Evolutionary conservation across 2,888 invertebrate species (phyloP).

Genomic region (Serripes groenlandicus): DNA sequence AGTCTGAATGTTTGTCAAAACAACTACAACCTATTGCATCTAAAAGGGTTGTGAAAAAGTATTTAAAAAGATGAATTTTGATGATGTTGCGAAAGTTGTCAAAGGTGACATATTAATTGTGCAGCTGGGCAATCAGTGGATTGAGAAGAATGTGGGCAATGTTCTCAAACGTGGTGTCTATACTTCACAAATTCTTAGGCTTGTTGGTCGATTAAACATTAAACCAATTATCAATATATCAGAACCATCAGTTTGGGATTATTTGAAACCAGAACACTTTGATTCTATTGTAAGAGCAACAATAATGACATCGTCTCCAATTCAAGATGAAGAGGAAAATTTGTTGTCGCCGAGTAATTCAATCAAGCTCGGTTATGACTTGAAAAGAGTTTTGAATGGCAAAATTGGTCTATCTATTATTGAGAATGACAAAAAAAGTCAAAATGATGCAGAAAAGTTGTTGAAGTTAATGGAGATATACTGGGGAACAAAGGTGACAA

Average conservation of each 20-base stretch:
- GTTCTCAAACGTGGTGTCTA: constrained; percentile 40
- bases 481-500: constrained; percentile 39
- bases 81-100: constrained; percentile 25
- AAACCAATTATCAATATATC: constrained; percentile 2
- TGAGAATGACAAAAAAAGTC: constrained; percentile 3
- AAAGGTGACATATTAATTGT: constrained; percentile 36
- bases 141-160: constrained; percentile 48
- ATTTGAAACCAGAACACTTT: constrained; percentile 45
- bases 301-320: constrained; percentile 30
- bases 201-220: constrained; percentile 29
- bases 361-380: constrained; percentile 43
- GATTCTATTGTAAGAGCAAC: constrained; percentile 26
- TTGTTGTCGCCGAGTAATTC: constrained; percentile 33
- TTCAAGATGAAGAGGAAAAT: constrained; percentile 34
- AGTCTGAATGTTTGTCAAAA: constrained; percentile 14
- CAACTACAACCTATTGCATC: constrained; percentile 3
- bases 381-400: constrained; percentile 29
- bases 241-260: constrained; percentile 27
- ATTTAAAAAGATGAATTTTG: constrained; percentile 32
- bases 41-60: constrained; percentile 27
- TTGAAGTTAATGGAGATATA: constrained; percentile 41
- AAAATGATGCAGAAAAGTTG: constrained; percentile 26
- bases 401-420: constrained; percentile 45
- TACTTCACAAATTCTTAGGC: constrained; percentile 48
- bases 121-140: constrained; percentile 46